phyloP scores from a whole-genome alignment of 2,888 invertebrate species.

The Neria commutata region DNA sequence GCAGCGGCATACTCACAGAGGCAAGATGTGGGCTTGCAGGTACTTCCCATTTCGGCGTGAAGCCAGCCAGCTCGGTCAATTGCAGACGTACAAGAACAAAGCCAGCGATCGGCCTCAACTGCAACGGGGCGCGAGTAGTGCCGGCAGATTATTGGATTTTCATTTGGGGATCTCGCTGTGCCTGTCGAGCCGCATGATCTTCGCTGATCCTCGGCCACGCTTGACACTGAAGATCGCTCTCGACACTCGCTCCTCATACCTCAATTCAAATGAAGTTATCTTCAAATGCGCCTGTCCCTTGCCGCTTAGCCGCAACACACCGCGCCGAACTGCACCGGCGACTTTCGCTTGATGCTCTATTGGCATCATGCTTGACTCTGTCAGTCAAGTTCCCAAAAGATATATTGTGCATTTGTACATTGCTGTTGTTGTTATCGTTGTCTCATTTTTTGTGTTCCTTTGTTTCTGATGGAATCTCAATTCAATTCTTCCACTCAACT shows the following conservation, averaged over 20 bases:
- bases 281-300: not conserved
- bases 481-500: not conserved
- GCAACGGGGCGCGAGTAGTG: not conserved
- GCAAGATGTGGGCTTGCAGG: slow-evolving; percentile 33
- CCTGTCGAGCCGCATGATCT: no score
- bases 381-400: not conserved
- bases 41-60: slow-evolving; percentile 16
- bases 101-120: slow-evolving; percentile 6
- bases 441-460: not conserved
- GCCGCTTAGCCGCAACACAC: no score
- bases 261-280: slow-evolving; percentile 24
- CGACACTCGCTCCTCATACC: slow-evolving; percentile 4
- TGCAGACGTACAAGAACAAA: slow-evolving; percentile 13
- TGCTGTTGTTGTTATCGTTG: no score
- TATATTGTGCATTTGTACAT: not conserved
- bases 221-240: not conserved
- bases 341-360: not conserved
- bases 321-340: slow-evolving; percentile 3
- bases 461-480: not conserved
- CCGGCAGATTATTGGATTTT: slow-evolving; percentile 29
- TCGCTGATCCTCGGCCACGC: not conserved
- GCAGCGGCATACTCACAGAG: slow-evolving; percentile 22
- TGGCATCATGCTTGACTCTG: not conserved
- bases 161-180: not conserved
- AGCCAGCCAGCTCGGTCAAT: not conserved